Evolutionary conservation across 2,797 vertebrate genomes (phyloP), one percentile per base, ranked within the genome.

Genomic region (Gymnocypris eckloni): DNA sequence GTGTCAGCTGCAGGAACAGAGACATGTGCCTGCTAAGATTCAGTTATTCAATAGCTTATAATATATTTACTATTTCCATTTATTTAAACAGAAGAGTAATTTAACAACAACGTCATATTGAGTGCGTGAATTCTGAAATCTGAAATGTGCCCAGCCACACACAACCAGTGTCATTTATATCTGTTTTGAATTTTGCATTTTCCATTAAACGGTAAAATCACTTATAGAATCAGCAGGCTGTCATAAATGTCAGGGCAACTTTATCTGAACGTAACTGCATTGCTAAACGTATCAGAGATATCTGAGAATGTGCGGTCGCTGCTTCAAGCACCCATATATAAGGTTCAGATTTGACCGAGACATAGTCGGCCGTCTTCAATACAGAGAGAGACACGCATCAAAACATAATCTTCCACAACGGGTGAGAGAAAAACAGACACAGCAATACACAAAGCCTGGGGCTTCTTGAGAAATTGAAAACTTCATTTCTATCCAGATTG

Each of bases 341-440:
- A n/a, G 56, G 82, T 41, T 77, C 37, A 54, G 45, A 80, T 67
- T 45, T 28, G 77, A 45, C 41, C 12, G 56, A 80, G 48, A 78
- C 33, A 52, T 15, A 22, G 37, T 25, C 22, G 6, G 22, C 48
- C 33, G 4, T 52, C 39, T 64, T 75, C 59, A 25, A 28, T 69
- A 69, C n/a, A 84, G 48, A 28, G 64, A 56, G 12, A 69, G 3
- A 67, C 37, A 81, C 59, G 72, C 83, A 89, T 80, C 33, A 39
- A 83, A 89, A 91, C 86, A 66, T 64, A 52, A 91, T 90, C 86
- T 88, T 81, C 85, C 73, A 28, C 76, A 87, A 86, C 72, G 81
- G 86, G 87, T 86, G 77, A 39, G 67, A 89, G 87, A 77, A 88
- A 87, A 86, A 76, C 45, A 48, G 81, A 87, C 33, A 77, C 64